Evolutionary conservation across 2,888 invertebrate species (phyloP).

Genomic region (Plusia festucae): DNA sequence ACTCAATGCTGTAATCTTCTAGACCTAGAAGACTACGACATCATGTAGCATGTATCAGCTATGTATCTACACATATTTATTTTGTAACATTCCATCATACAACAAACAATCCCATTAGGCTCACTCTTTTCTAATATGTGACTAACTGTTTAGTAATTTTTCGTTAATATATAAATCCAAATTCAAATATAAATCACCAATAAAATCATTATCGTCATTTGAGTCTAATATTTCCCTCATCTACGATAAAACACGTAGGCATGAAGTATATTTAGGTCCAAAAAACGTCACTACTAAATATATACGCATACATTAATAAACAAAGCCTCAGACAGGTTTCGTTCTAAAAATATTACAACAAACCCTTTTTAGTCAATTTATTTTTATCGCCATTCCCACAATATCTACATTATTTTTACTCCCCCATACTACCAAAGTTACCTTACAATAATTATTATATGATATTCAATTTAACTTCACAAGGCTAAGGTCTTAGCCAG

Average conservation of each 20-base stretch:
- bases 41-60: too few relatives aligned
- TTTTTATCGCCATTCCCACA: slow-evolving; percentile 31
- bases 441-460: slow-evolving; percentile 18
- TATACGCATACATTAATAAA: background rate
- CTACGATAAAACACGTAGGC: background rate
- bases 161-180: too few relatives aligned
- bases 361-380: slow-evolving; percentile 19
- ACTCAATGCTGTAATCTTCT: background rate
- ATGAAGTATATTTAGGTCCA: background rate
- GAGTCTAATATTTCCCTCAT: too few relatives aligned
- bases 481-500: slow-evolving; percentile 15
- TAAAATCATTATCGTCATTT: background rate
- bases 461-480: slow-evolving; percentile 24
- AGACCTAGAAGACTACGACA: too few relatives aligned
- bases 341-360: slow-evolving; percentile 29
- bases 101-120: too few relatives aligned
- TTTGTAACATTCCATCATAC: background rate
- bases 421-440: slow-evolving; percentile 30
- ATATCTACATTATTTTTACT: slow-evolving; percentile 27
- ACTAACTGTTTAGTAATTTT: too few relatives aligned
- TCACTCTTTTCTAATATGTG: too few relatives aligned
- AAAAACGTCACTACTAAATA: slow-evolving; percentile 1
- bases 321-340: slow-evolving; percentile 11
- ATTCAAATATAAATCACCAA: background rate
- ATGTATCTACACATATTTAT: too few relatives aligned